Percentiles rank a stretch among this genome's conserved stretches.
phyloP scores from a whole-genome alignment of 2,888 invertebrate genomes.

The Rotaria magnacalcarata region DNA sequence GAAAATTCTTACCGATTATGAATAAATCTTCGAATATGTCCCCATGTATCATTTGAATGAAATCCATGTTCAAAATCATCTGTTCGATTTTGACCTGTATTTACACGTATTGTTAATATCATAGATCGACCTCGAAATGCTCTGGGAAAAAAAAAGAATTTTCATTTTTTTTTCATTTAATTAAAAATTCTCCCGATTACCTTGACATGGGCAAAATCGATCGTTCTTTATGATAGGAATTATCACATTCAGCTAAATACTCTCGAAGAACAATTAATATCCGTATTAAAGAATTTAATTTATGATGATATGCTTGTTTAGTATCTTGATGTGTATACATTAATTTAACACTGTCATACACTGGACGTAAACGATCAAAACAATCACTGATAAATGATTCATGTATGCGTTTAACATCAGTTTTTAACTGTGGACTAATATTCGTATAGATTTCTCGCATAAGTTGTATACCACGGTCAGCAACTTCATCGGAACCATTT shows the following conservation, averaged over 20 bases:
- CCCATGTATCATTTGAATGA: conserved; percentile 35
- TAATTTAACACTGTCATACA: conserved; percentile 65
- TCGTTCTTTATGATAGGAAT: conserved; percentile 70
- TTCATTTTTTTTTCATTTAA: neutral
- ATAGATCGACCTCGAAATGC: conserved; percentile 31
- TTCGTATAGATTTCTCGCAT: conserved; percentile 88
- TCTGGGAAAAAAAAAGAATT: neutral
- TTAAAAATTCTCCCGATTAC: neutral
- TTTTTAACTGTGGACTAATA: conserved; percentile 77
- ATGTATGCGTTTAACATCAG: conserved; percentile 74
- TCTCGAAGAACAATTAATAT: conserved; percentile 88
- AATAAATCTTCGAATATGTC: conserved; percentile 33
- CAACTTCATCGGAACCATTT: conserved; percentile 80
- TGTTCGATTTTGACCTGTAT: neutral
- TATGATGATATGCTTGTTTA: conserved; percentile 71
- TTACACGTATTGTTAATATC: conserved; percentile 3
- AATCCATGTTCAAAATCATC: conserved; percentile 21
- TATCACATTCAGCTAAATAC: conserved; percentile 88
- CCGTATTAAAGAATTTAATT: conserved; percentile 65
- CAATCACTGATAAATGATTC: conserved; percentile 85
- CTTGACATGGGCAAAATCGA: conserved; percentile 76
- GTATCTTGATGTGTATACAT: conserved; percentile 49
- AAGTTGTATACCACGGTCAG: conserved; percentile 81
- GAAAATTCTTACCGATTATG: neutral
- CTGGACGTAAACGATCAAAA: conserved; percentile 74